Percentiles rank a stretch among this genome's conserved stretches.
Evolutionary conservation across 1,140 invertebrate species (phyloP).

Genomic region (Pseudomyrmex concolor): DNA sequence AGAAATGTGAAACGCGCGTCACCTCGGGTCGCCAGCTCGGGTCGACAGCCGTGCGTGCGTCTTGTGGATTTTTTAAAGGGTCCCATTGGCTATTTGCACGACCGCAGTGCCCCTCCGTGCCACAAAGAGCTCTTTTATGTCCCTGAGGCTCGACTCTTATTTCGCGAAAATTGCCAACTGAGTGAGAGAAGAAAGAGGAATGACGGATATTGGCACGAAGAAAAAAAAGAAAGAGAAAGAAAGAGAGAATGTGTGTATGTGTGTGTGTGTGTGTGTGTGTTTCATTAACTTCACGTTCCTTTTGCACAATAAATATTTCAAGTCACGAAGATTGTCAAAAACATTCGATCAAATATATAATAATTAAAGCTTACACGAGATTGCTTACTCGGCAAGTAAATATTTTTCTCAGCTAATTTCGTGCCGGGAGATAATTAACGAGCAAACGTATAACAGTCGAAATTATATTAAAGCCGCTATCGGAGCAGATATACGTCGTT

Average conservation of each 20-base stretch:
- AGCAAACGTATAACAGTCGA: slow-evolving; percentile 19
- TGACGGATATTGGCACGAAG: background rate
- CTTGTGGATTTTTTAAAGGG: slow-evolving; percentile 43
- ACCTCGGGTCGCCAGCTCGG: slow-evolving; percentile 22
- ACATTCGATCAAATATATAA: background rate
- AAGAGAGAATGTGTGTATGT: background rate
- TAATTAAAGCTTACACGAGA: slow-evolving; percentile 22
- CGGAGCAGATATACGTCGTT: slow-evolving; percentile 21
- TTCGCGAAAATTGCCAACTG: slow-evolving; percentile 61
- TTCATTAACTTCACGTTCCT: slow-evolving; percentile 1
- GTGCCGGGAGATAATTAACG: slow-evolving; percentile 46
- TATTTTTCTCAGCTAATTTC: slow-evolving; percentile 11
- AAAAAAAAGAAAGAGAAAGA: slow-evolving; percentile 2
- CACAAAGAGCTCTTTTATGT: slow-evolving; percentile 55
- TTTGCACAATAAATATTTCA: background rate
- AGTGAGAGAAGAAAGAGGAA: background rate
- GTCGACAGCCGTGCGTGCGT: slow-evolving; percentile 56
- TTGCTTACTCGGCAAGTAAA: slow-evolving; percentile 1
- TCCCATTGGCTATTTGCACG: slow-evolving; percentile 65
- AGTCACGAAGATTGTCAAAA: slow-evolving; percentile 1
- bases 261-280: no score
- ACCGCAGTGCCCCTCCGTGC: slow-evolving; percentile 27
- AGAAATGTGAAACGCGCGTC: slow-evolving; percentile 68
- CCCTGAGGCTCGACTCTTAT: slow-evolving; percentile 54
- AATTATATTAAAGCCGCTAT: slow-evolving; percentile 52